These are phyloP conservation scores for Odocoileus hemionus DNA, from an alignment of 2,113 vertebrate species.

Conservation along the genomic window DNA sequence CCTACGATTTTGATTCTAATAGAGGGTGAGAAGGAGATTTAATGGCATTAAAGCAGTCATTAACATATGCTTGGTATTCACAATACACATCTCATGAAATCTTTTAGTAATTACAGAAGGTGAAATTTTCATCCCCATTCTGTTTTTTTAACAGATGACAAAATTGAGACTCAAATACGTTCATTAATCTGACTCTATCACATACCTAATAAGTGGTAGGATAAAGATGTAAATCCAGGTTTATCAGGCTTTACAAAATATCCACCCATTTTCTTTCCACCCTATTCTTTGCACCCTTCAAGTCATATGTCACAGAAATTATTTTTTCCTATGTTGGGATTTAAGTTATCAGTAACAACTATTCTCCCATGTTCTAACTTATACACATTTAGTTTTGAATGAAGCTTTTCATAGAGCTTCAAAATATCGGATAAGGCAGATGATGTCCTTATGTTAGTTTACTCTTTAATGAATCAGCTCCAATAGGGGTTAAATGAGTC, in stretches of 20 bases:
- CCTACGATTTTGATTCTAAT: neutral
- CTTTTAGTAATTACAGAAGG: neutral
- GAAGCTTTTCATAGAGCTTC: neutral
- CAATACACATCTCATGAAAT: neutral
- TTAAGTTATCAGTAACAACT: neutral
- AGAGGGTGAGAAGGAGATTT: neutral
- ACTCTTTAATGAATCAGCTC: neutral
- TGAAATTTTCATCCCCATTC: slow-evolving; percentile 26
- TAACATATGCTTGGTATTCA: neutral
- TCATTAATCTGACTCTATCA: neutral
- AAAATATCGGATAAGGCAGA: neutral
- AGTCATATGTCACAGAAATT: neutral
- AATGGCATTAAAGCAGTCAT: neutral
- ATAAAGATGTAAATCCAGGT: neutral
- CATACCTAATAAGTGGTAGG: neutral
- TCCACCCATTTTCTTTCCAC: neutral
- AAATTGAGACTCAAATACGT: neutral
- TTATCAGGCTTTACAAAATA: slow-evolving; percentile 26
- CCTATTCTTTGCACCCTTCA: neutral
- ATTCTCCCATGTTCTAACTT: neutral
- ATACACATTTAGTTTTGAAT: neutral
- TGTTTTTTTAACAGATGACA: slow-evolving; percentile 35
- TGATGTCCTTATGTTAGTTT: neutral
- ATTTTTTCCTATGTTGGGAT: neutral
- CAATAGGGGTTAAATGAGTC: neutral